Evolutionary conservation across 1,140 invertebrate genomes (phyloP), one percentile per base, ranked within the genome.

Genomic region (Tribolium madens): DNA sequence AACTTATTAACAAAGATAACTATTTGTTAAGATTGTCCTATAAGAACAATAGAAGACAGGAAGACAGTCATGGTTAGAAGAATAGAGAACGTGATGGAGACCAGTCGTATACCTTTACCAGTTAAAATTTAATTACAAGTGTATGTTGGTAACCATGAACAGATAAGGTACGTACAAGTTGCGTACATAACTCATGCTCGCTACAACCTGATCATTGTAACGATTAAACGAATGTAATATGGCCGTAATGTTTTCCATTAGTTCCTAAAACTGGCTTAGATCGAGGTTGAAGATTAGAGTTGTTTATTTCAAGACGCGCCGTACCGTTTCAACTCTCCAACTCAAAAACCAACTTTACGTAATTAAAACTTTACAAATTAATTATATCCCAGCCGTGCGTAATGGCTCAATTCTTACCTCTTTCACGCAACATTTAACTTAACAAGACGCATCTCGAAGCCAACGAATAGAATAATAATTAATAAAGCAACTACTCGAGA

Each of bases 1-100:
- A 78, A 78, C 77, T 78, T 76, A 78, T 76, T 76, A 73, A 73
- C 48, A 69, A 46, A 76, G 77, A 78, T 78, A 78, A 72, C 52
- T 48, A 64, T 48, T 57, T 48, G 50, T 46, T 75, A 31, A 26
- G 53, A 75, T 75, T 47, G 33, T 10, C 21, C 17, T 42, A 2
- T 42, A 42, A 4, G n/a, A n/a, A 42, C 36, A 42, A 42, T n/a
- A 42, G 36, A 9, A 26, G 21, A 26, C 21, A 5, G 21, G 3
- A 42, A 42, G 9, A 42, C 9, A 42, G 36, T 42, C 36, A n/a
- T 10, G 36, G n/a, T 9, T 10, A 7, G 0, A 42, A 42, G 36
- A 42, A 42, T 26, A 4, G 53, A 60, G 18, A 64, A 14, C 21
- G 21, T 64, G 57, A 64, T 64, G 57, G 26, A 64, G 57, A 6